Conservation (phyloP, 2,797 vertebrate species). For the Rhynchonycteris naso region DNA sequence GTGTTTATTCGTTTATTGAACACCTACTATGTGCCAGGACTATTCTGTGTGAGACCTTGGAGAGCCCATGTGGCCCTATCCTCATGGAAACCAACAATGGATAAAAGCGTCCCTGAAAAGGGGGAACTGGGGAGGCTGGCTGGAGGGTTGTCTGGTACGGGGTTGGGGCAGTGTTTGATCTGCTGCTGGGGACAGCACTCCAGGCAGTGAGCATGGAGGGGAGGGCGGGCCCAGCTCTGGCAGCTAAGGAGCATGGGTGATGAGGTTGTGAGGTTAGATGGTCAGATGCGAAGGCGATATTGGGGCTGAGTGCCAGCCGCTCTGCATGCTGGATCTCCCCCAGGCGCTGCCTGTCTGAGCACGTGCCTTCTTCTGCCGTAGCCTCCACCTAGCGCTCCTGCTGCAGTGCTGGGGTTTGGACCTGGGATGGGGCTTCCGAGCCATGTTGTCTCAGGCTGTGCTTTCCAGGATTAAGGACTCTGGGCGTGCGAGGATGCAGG, state of each 20-base stretch:
- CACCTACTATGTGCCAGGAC: background rate
- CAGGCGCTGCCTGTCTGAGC: background rate
- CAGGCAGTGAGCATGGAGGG: background rate
- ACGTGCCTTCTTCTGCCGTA: accelerated
- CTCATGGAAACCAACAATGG: background rate
- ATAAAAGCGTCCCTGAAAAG: accelerated
- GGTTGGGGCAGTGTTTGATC: accelerated
- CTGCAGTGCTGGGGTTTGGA: background rate
- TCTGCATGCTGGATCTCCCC: accelerated
- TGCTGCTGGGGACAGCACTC: background rate
- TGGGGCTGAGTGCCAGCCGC: accelerated
- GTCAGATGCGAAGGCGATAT: background rate
- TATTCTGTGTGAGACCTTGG: background rate
- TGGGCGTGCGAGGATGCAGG: accelerated
- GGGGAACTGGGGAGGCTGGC: too few species aligned
- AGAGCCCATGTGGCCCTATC: background rate
- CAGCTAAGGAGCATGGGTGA: background rate
- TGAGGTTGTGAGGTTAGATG: accelerated
- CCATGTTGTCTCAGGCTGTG: background rate
- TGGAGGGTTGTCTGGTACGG: background rate
- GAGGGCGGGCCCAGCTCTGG: accelerated
- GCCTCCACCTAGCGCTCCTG: too few species aligned
- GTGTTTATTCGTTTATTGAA: background rate
- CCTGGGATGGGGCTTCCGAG: accelerated
- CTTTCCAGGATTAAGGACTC: background rate